These are phyloP conservation scores for Apodemia hepburni DNA, from an alignment of 2,888 invertebrate species.

Conservation along the genomic window DNA sequence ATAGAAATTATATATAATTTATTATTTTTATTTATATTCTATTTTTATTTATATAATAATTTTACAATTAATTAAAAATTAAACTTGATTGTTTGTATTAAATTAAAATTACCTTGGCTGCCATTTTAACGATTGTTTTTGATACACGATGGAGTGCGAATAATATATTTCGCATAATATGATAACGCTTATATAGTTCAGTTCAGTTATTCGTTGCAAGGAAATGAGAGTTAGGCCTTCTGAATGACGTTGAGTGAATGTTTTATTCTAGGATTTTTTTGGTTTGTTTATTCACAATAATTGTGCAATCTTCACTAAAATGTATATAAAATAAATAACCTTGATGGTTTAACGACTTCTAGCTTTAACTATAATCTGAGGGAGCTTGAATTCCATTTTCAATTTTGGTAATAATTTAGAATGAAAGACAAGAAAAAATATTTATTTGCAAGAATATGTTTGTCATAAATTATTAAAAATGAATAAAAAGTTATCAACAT, in stretches of 20 bases:
- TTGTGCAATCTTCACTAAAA: neutral
- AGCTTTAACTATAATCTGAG: too few relatives aligned
- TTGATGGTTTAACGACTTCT: neutral
- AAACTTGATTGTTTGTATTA: too few relatives aligned
- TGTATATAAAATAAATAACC: neutral
- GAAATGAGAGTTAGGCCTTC: constrained; percentile 1
- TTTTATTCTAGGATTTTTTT: neutral
- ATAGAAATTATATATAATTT: too few relatives aligned
- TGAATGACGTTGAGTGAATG: neutral
- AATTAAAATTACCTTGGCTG: constrained; percentile 25
- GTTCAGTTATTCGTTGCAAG: neutral
- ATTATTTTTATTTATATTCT: too few relatives aligned
- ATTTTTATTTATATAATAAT: too few relatives aligned
- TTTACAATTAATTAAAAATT: too few relatives aligned
- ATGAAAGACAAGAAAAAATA: too few relatives aligned
- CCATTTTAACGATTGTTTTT: constrained; percentile 1
- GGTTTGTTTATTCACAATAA: neutral
- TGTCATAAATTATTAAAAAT: too few relatives aligned
- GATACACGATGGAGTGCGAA: neutral
- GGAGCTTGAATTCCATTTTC: too few relatives aligned
- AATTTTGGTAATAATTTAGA: too few relatives aligned
- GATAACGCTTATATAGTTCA: neutral
- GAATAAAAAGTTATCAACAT: too few relatives aligned
- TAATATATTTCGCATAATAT: neutral
- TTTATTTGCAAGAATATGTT: too few relatives aligned